Evolutionary conservation across 2,113 vertebrate genomes (phyloP), one percentile per base, ranked within the genome.

Genomic region (Eolophus roseicapilla): DNA sequence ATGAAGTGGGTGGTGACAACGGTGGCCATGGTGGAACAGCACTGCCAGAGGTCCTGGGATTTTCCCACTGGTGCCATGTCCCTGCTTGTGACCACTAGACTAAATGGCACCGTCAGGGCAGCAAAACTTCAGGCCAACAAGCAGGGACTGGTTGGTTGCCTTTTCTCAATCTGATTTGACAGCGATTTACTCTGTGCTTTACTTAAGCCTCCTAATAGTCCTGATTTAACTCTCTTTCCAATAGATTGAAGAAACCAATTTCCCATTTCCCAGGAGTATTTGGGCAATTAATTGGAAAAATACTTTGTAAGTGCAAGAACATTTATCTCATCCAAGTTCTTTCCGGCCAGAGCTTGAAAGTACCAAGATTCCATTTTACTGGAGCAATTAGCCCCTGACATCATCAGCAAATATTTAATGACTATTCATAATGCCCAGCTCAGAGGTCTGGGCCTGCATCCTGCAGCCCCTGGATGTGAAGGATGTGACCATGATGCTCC

Each of bases 41-140:
- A 3, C 41, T 90, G 50, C 13, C 46, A 25, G 50, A 23, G 6
- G 13, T 43, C 62, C 37, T 3, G 10, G 17, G 16, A 37, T 82
- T 75, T n/a, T 70, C 23, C 11, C 43, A 23, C 9, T 1, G 20
- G 46, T 10, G 14, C 8, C 0, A 0, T n/a, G 37, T 57, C 41
- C 49, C 31, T 35, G 16, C 52, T 60, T 35, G 53, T 68, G 43
- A 9, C 11, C 3, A 0, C 39, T 64, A 53, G 68, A 68, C 21
- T 65, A 20, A 93, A 43, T 0, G 0, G 33, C 64, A 37, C 28
- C 18, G 1, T 9, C 3, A 0, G 27, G 11, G 6, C 29, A 65
- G 59, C 9, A 47, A 69, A 47, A 18, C 14, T 13, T 41, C 64
- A 60, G 31, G 41, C 6, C 15, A 63, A 44, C 24, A 37, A 46